These are phyloP conservation scores for Dugesia japonica DNA, from an alignment of 2,888 invertebrate species.

Conservation along the genomic window DNA sequence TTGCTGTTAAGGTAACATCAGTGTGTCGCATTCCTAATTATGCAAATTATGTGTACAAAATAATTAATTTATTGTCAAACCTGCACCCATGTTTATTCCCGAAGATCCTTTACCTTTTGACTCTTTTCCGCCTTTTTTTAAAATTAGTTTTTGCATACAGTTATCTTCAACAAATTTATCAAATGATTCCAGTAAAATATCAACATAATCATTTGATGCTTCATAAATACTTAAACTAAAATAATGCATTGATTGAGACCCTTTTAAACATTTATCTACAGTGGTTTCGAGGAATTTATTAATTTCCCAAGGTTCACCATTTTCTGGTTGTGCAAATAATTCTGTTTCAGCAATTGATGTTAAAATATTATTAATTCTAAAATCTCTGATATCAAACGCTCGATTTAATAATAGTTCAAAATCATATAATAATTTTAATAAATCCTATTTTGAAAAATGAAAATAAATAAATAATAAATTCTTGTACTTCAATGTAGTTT, in stretches of 20 bases:
- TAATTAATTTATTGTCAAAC: background rate
- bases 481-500: constrained; percentile 21
- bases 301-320: constrained; percentile 64
- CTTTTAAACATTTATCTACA: constrained; percentile 50
- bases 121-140: background rate
- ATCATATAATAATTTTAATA: background rate
- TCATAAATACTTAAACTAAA: constrained; percentile 26
- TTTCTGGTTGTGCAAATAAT: constrained; percentile 64
- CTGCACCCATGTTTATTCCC: background rate
- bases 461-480: background rate
- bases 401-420: constrained; percentile 25
- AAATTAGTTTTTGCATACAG: background rate
- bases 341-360: constrained; percentile 70
- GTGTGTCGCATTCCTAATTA: background rate
- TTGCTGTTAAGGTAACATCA: background rate
- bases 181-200: constrained; percentile 20
- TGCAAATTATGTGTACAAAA: background rate
- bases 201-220: constrained; percentile 22
- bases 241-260: constrained; percentile 24
- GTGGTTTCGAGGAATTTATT: constrained; percentile 69
- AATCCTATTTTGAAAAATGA: background rate
- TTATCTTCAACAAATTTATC: background rate
- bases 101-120: background rate
- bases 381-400: constrained; percentile 40
- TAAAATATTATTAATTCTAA: constrained; percentile 68